Conservation (phyloP, 2,113 vertebrate species). For the Pogona vitticeps region DNA sequence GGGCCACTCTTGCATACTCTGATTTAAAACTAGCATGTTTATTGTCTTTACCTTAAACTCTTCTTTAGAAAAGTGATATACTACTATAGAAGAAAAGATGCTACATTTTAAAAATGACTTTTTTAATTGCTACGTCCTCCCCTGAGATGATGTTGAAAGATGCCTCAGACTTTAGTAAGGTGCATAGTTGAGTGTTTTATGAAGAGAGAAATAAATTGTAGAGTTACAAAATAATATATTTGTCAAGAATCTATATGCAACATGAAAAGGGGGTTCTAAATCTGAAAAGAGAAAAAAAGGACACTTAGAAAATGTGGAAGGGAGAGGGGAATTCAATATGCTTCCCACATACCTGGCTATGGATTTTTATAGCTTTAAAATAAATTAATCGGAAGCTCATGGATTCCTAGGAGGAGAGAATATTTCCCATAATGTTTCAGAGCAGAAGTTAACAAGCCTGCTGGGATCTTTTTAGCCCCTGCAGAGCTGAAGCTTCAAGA, state of each 20-base stretch:
- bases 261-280: not conserved
- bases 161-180: not conserved
- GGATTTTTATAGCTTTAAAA: conserved; percentile 71
- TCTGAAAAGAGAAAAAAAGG: not conserved
- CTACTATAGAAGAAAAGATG: not conserved
- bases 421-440: conserved; percentile 78
- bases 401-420: conserved; percentile 72
- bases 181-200: conserved; percentile 21
- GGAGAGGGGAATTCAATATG: conserved; percentile 36
- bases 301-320: conserved; percentile 20
- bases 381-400: conserved; percentile 73
- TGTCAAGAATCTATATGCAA: conserved; percentile 35
- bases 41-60: conserved; percentile 16
- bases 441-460: conserved; percentile 82
- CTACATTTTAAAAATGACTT: not conserved
- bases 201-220: conserved; percentile 35
- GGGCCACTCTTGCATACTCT: no score
- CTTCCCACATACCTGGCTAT: conserved; percentile 56
- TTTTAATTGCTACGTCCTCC: no score
- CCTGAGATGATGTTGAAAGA: no score
- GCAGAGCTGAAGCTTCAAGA: conserved; percentile 78
- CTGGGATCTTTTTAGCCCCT: conserved; percentile 79
- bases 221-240: not conserved
- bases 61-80: not conserved
- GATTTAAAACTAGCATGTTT: not conserved